phyloP scores from a whole-genome alignment of 2,888 invertebrate species.

The Anorthoa munda region DNA sequence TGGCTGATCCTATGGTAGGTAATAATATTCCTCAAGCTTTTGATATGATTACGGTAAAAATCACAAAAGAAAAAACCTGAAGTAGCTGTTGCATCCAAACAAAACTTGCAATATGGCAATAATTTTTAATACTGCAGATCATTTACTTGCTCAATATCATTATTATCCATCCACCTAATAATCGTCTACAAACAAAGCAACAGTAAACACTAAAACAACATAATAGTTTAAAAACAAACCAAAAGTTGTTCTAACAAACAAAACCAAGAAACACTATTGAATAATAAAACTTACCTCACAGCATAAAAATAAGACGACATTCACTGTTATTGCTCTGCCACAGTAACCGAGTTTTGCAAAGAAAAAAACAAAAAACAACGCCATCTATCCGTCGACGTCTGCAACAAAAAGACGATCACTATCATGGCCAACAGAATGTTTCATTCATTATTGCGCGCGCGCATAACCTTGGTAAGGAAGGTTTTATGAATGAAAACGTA shows the following conservation, averaged over 20 bases:
- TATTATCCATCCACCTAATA: not conserved
- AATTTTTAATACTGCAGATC: too few species aligned
- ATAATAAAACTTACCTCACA: constrained; percentile 50
- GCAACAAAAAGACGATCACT: constrained; percentile 73
- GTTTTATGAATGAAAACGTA: constrained; percentile 53
- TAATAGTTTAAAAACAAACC: constrained; percentile 1
- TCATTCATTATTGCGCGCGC: constrained; percentile 24
- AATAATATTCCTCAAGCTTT: too few species aligned
- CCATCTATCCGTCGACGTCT: constrained; percentile 74
- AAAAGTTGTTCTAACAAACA: constrained; percentile 34
- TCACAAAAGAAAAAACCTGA: too few species aligned
- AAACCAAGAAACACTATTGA: constrained; percentile 54
- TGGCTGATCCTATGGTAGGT: too few species aligned
- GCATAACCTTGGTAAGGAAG: constrained; percentile 77
- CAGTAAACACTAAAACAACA: not conserved
- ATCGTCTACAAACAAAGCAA: not conserved
- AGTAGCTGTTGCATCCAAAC: not conserved
- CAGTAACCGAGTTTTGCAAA: constrained; percentile 47
- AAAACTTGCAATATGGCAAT: not conserved
- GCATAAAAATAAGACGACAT: constrained; percentile 46
- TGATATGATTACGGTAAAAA: too few species aligned
- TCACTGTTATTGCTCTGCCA: constrained; percentile 30
- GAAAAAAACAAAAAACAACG: constrained; percentile 72
- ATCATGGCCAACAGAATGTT: constrained; percentile 41
- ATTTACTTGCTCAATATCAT: not conserved